These are phyloP conservation scores for Ips nitidus DNA, from an alignment of 1,140 invertebrate genomes.

Conservation along the genomic window DNA sequence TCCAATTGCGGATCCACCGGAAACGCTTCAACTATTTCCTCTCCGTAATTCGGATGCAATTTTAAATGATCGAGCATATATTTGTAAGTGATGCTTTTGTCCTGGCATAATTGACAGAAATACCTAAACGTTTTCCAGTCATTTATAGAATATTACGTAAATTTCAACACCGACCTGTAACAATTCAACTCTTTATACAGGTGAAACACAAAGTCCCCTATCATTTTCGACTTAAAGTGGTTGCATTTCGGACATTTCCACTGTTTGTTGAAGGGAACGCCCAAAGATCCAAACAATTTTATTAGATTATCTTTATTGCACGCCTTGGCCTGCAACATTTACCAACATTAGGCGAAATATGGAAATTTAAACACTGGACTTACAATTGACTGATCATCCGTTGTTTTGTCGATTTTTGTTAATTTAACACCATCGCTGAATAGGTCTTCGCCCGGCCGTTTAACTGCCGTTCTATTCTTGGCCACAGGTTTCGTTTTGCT, in stretches of 20 bases:
- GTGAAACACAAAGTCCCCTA: slow-evolving; percentile 59
- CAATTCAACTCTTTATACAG: slow-evolving; percentile 55
- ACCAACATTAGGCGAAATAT: too few species aligned
- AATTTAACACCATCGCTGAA: slow-evolving; percentile 25
- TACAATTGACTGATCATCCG: background rate
- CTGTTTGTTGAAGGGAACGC: slow-evolving; percentile 49
- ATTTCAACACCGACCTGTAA: slow-evolving; percentile 27
- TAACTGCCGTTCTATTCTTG: slow-evolving; percentile 15
- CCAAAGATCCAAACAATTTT: slow-evolving; percentile 47
- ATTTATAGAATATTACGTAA: background rate
- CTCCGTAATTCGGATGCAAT: slow-evolving; percentile 15
- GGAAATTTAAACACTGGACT: background rate
- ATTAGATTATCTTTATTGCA: slow-evolving; percentile 31
- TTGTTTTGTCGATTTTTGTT: slow-evolving; percentile 40
- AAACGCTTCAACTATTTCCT: slow-evolving; percentile 28
- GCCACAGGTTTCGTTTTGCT: slow-evolving; percentile 15
- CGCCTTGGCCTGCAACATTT: slow-evolving; percentile 10
- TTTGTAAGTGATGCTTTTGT: slow-evolving; percentile 34
- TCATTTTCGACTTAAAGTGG: slow-evolving; percentile 55
- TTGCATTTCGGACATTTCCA: slow-evolving; percentile 60
- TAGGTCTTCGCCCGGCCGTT: slow-evolving; percentile 13
- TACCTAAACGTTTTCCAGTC: slow-evolving; percentile 26
- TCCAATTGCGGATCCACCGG: slow-evolving; percentile 35
- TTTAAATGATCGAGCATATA: slow-evolving; percentile 38
- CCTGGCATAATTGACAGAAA: slow-evolving; percentile 34